phyloP scores from a whole-genome alignment of 2,888 invertebrate genomes.

The Ichneumon xanthorius region DNA sequence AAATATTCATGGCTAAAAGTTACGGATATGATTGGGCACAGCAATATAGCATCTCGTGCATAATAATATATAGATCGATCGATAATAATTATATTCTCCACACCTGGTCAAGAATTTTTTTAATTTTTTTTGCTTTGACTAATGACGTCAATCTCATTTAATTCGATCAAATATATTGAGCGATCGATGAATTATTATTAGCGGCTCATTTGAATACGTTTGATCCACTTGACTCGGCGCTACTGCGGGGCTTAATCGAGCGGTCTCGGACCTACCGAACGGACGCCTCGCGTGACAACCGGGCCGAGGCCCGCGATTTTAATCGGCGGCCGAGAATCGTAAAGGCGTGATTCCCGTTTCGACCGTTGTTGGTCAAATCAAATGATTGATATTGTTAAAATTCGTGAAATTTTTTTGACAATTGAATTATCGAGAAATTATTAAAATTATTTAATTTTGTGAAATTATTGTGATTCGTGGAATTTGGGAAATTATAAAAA shows the following conservation, averaged over 20 bases:
- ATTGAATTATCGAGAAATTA: too few relatives aligned
- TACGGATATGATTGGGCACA: too few relatives aligned
- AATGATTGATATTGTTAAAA: too few relatives aligned
- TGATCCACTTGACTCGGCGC: conserved; percentile 39
- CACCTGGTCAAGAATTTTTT: neutral
- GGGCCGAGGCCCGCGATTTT: neutral
- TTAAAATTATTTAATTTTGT: too few relatives aligned
- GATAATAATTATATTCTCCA: conserved; percentile 14
- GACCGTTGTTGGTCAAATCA: too few relatives aligned
- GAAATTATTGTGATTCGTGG: too few relatives aligned
- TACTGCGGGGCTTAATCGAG: neutral
- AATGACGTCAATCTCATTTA: conserved; percentile 27
- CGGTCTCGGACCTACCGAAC: neutral
- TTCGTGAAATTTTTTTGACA: too few relatives aligned
- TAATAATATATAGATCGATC: too few relatives aligned
- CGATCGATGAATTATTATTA: conserved; percentile 49
- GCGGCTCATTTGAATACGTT: conserved; percentile 55
- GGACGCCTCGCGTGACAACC: conserved; percentile 50
- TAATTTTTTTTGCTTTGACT: conserved; percentile 16
- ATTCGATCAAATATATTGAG: conserved; percentile 15
- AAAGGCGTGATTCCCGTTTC: too few relatives aligned
- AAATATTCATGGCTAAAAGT: neutral
- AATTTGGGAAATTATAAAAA: too few relatives aligned
- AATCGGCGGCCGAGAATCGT: too few relatives aligned
- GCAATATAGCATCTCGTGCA: too few relatives aligned